A percentile compares a stretch with the other conserved stretches of the same genome.
phyloP scores from a whole-genome alignment of 2,797 vertebrate species.

The Gobio occitaniae region DNA sequence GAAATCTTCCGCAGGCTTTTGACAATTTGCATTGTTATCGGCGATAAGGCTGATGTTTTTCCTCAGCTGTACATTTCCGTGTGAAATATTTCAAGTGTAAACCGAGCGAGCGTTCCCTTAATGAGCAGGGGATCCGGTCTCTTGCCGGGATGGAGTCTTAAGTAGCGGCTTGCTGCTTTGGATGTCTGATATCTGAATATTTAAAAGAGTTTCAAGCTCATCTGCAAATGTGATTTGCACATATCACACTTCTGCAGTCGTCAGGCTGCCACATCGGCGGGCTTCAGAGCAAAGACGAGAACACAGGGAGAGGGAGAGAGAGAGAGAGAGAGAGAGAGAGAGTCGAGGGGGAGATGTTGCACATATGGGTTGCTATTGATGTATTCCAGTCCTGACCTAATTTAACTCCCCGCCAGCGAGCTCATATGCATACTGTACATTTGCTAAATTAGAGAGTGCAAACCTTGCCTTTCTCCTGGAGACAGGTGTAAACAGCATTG shows the following conservation, averaged over 20 bases:
- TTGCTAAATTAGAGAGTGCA: conserved; percentile 81
- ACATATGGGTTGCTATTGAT: conserved; percentile 86
- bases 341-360: conserved; percentile 70
- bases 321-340: conserved; percentile 5
- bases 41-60: conserved; percentile 82
- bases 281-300: conserved; percentile 76
- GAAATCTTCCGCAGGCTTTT: conserved; percentile 74
- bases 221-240: conserved; percentile 88
- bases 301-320: conserved; percentile 6
- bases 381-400: conserved; percentile 86
- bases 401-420: conserved; percentile 84
- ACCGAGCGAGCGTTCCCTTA: conserved; percentile 78
- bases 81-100: conserved; percentile 81
- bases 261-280: conserved; percentile 81
- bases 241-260: conserved; percentile 84
- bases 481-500: conserved; percentile 85
- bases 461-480: conserved; percentile 73
- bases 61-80: conserved; percentile 75
- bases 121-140: conserved; percentile 77
- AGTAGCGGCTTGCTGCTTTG: conserved; percentile 75
- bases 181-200: conserved; percentile 85
- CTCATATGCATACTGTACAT: conserved; percentile 87
- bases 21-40: conserved; percentile 82
- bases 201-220: conserved; percentile 88
- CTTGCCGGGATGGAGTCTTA: conserved; percentile 79